These are phyloP conservation scores for Tinea pellionella DNA, from an alignment of 2,888 invertebrate species.

Conservation along the genomic window DNA sequence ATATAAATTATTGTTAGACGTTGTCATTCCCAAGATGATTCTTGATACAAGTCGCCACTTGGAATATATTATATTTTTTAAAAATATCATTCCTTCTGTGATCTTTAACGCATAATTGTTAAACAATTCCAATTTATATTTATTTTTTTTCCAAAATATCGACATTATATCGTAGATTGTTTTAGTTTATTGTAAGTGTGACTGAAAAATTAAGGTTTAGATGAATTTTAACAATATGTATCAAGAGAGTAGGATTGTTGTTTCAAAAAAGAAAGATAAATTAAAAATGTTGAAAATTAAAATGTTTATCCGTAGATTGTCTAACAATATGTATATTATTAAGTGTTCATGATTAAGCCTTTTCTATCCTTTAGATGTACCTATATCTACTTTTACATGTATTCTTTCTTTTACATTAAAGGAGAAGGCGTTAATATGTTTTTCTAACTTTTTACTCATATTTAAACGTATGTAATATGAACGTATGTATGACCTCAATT, in stretches of 20 bases:
- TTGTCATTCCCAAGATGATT: not conserved
- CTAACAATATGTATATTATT: not conserved
- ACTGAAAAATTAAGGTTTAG: not conserved
- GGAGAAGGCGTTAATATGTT: no score
- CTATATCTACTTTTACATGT: no score
- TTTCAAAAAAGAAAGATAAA: not conserved
- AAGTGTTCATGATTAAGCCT: not conserved
- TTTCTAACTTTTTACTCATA: no score
- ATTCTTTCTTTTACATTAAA: no score
- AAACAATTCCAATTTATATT: not conserved
- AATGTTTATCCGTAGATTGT: constrained; percentile 5
- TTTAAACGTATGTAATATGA: no score
- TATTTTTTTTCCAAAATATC: constrained; percentile 3
- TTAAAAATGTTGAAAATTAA: not conserved
- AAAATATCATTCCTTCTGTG: constrained; percentile 21
- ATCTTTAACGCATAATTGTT: constrained; percentile 20
- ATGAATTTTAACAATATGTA: not conserved
- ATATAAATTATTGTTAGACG: not conserved
- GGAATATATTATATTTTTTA: constrained; percentile 19
- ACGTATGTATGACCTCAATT: no score
- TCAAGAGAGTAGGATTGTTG: not conserved
- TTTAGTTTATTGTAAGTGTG: not conserved
- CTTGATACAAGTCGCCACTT: constrained; percentile 22
- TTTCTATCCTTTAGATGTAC: no score
- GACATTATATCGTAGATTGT: constrained; percentile 14